phyloP scores from a whole-genome alignment of 2,113 vertebrate genomes.

The Craseonycteris thonglongyai region DNA sequence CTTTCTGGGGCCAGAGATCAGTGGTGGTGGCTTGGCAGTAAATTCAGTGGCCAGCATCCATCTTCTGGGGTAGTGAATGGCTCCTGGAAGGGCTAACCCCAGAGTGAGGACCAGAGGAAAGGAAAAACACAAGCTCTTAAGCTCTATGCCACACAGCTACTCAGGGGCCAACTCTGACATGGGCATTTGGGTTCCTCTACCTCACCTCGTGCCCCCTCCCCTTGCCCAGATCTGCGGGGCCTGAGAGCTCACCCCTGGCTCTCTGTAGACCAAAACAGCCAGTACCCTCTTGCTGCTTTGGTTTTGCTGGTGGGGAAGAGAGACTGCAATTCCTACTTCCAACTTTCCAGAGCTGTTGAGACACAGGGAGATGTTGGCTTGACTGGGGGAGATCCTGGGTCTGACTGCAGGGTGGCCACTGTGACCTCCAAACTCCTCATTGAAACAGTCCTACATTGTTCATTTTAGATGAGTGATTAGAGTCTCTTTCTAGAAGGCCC shows the following conservation, averaged over 20 bases:
- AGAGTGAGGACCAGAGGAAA: neutral
- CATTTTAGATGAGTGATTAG: neutral
- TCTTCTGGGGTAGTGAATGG: neutral
- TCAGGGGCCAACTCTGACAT: neutral
- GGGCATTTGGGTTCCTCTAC: neutral
- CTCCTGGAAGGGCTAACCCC: neutral
- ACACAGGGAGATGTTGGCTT: neutral
- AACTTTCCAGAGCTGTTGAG: neutral
- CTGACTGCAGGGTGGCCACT: neutral
- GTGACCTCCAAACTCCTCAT: neutral
- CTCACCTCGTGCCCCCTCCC: neutral
- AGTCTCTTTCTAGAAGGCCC: neutral
- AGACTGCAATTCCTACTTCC: neutral
- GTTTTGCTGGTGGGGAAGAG: neutral
- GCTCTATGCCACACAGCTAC: accelerated
- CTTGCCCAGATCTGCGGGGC: neutral
- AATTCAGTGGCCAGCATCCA: neutral
- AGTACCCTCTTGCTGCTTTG: neutral
- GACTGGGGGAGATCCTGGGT: neutral
- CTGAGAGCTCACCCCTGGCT: neutral
- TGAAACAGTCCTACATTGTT: accelerated
- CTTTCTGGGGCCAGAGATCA: neutral
- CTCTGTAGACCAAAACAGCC: neutral
- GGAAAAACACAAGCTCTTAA: neutral
- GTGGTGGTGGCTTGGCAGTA: neutral